phyloP scores from a whole-genome alignment of 2,888 invertebrate species.

The Isotomurus palustris region DNA sequence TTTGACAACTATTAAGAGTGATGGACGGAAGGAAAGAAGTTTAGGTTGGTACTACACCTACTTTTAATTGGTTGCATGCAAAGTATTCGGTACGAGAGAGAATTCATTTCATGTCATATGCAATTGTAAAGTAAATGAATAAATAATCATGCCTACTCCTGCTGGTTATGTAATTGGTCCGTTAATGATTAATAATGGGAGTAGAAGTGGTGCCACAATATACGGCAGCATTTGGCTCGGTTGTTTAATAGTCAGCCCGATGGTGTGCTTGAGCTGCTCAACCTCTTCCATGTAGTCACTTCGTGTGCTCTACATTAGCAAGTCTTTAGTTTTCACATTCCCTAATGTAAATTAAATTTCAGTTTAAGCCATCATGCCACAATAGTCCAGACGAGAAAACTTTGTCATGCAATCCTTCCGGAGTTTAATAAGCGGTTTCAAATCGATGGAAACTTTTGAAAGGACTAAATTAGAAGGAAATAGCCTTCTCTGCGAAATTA shows the following conservation, averaged over 20 bases:
- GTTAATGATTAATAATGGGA: conserved; percentile 11
- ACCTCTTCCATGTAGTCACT: conserved; percentile 13
- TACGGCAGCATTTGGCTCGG: neutral
- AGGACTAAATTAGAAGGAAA: conserved; percentile 18
- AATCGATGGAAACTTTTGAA: conserved; percentile 10
- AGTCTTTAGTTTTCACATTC: conserved; percentile 5
- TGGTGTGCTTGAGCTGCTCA: neutral
- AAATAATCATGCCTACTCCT: neutral
- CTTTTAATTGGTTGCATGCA: too few species aligned
- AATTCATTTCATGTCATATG: too few species aligned
- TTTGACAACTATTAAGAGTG: too few species aligned
- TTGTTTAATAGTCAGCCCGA: conserved; percentile 7
- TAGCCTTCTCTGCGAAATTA: conserved; percentile 17
- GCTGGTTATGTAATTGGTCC: conserved; percentile 6
- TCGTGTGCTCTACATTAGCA: conserved; percentile 3
- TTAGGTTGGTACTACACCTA: too few species aligned
- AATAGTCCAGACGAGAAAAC: too few species aligned
- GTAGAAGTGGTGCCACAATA: too few species aligned
- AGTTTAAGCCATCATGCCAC: too few species aligned
- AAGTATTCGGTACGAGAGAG: too few species aligned
- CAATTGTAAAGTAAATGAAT: too few species aligned
- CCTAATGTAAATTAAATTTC: too few species aligned
- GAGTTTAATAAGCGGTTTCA: conserved; percentile 13
- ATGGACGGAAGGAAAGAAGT: too few species aligned
- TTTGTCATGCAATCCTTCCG: conserved; percentile 18